Percentiles rank a stretch among this genome's conserved stretches.
Evolutionary conservation across 1,140 invertebrate genomes (phyloP).

Genomic region (Plectus sambesii): DNA sequence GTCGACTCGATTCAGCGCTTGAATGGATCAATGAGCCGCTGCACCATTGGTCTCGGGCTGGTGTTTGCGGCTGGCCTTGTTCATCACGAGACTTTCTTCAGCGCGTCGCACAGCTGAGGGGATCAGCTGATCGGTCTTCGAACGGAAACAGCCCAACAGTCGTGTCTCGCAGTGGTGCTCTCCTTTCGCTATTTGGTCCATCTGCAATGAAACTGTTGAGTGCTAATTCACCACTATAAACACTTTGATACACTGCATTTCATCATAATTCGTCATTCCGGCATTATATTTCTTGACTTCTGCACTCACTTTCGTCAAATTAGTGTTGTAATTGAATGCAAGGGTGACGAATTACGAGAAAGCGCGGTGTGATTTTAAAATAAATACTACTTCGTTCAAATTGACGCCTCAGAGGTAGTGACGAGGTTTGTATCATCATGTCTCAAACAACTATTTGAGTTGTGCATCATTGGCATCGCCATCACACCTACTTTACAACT

Average conservation of each 20-base stretch:
- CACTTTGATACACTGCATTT: too few relatives aligned
- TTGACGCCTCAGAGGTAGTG: constrained; percentile 8
- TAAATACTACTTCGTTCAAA: background rate
- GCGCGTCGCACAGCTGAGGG: constrained; percentile 39
- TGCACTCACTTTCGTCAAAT: too few relatives aligned
- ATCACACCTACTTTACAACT: too few relatives aligned
- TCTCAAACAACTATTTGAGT: background rate
- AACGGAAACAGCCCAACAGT: constrained; percentile 36
- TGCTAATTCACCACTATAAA: too few relatives aligned
- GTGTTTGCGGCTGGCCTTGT: constrained; percentile 21
- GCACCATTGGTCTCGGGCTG: too few relatives aligned
- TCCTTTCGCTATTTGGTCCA: constrained; percentile 40
- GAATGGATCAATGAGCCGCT: too few relatives aligned
- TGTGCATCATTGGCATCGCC: too few relatives aligned
- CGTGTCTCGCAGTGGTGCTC: constrained; percentile 37
- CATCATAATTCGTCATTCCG: too few relatives aligned
- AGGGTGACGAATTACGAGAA: too few relatives aligned
- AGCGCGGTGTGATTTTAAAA: constrained; percentile 5
- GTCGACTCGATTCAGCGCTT: too few relatives aligned
- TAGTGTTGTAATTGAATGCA: too few relatives aligned
- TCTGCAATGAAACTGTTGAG: constrained; percentile 31
- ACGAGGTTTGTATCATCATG: constrained; percentile 4
- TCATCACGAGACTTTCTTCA: constrained; percentile 38
- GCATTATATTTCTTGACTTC: too few relatives aligned
- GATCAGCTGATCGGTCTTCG: constrained; percentile 40